A percentile compares a stretch with the other conserved stretches of the same genome.
These are phyloP conservation scores for Drosophila engyochracea DNA, from an alignment of 2,888 invertebrate species.

Conservation along the genomic window DNA sequence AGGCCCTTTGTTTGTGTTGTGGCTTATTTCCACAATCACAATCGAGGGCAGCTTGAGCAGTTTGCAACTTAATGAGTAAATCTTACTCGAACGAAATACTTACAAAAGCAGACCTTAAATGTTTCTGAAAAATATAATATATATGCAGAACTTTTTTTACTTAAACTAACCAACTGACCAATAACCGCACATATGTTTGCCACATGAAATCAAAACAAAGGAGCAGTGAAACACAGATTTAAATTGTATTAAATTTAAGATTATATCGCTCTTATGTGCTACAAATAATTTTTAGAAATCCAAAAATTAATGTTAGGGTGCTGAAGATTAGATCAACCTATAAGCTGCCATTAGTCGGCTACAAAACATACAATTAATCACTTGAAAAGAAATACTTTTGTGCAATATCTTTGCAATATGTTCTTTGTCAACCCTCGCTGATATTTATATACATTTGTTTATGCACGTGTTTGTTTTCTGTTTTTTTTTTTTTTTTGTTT, in stretches of 20 bases:
- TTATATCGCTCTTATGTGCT: no score
- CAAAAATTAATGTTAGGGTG: no score
- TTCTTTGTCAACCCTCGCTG: slow-evolving; percentile 4
- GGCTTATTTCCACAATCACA: slow-evolving; percentile 59
- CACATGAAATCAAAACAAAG: no score
- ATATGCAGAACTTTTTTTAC: no score
- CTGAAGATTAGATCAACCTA: neutral
- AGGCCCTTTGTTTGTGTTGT: slow-evolving; percentile 53
- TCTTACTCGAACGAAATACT: no score
- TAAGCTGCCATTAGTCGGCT: neutral
- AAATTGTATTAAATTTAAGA: no score
- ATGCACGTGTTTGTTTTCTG: slow-evolving; percentile 21
- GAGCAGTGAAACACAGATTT: no score
- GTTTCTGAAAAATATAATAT: no score
- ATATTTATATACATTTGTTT: slow-evolving; percentile 25
- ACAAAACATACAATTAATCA: neutral
- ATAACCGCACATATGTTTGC: no score
- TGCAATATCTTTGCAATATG: no score
- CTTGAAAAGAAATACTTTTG: neutral
- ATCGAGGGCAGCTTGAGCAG: slow-evolving; percentile 16
- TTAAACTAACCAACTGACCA: no score
- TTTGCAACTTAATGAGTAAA: neutral
- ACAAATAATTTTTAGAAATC: rapidly evolving
- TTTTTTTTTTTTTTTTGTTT: slow-evolving; percentile 5
- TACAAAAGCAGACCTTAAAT: no score